Base-by-base conservation (phyloP, 2,888 invertebrate species). In the Scaptomyza cyrtandrae region DNA sequence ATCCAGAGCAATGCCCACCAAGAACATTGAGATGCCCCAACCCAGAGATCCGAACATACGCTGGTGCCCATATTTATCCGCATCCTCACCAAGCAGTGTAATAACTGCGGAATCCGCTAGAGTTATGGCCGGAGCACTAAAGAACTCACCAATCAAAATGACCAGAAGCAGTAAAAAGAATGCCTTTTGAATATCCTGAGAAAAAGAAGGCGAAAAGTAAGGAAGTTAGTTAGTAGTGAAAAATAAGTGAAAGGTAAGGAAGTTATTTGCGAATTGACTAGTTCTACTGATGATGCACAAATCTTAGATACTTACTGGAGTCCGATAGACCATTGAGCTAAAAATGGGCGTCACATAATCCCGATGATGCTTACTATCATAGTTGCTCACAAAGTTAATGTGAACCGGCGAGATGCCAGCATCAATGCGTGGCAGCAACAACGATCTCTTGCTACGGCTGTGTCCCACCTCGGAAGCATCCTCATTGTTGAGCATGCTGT, bases 1-100 rank as follows among this genome's bases (percentile, higher is more conserved):
- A 93, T 99, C 99, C 68, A 99, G 93, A 1, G 97, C 98, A 85
- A 98, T 98, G 69, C 92, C 92, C 66, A 99, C 98, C 91, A 99
- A 96, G 93, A 99, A 99, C 99, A 99, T 99, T 48, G 99, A 97
- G 81, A 99, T 93, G 31, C 98, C 99, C 99, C 99, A 99, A 46
- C 99, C 99, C 61, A 99, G 93, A 16, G 98, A 98, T 2, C 98
- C 98, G 90, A 98, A 99, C 98, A 99, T 98, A 80, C 99, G 95
- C 93, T 99, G 99, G 89, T 98, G 97, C 0, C 99, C 99, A 91
- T 99, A 98, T 93, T 95, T 94, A 89, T 96, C 96, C 0, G 96
- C 96, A 90, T 97, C 97, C 89, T 98, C 97, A 0, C 97, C 98
- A 0, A 98, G 94, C 75, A 97, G 93, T 4, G 97, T 97, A 70